Evolutionary conservation across 2,888 invertebrate genomes (phyloP).

Genomic region (Sericinus montela): DNA sequence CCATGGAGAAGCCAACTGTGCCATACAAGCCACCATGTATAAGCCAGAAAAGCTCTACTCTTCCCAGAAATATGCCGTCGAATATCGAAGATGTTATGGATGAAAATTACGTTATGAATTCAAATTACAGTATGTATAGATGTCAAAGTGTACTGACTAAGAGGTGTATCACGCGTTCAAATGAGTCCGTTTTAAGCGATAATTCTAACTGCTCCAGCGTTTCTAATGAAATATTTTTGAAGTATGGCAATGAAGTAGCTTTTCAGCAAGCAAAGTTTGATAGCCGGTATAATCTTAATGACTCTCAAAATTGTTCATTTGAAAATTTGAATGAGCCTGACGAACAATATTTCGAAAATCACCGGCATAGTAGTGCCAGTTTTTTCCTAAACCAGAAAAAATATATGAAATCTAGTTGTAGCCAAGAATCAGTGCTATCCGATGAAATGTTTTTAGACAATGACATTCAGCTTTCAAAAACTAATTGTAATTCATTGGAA

Average conservation of each 20-base stretch:
- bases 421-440: constrained; percentile 88
- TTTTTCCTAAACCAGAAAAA: constrained; percentile 87
- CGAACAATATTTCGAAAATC: constrained; percentile 71
- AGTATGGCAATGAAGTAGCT: constrained; percentile 69
- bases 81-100: constrained; percentile 74
- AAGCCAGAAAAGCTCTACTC: constrained; percentile 67
- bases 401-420: constrained; percentile 81
- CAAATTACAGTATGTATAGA: constrained; percentile 48
- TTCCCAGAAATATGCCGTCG: constrained; percentile 75
- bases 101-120: constrained; percentile 50
- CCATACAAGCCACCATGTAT: constrained; percentile 60
- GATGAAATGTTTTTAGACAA: constrained; percentile 81
- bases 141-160: constrained; percentile 74
- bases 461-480: constrained; percentile 80
- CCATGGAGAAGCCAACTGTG: constrained; percentile 58
- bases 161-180: constrained; percentile 80
- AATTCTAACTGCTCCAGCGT: constrained; percentile 74
- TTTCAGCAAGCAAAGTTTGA: constrained; percentile 71
- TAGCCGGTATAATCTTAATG: constrained; percentile 68
- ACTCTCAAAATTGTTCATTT: constrained; percentile 68
- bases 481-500: constrained; percentile 88
- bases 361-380: constrained; percentile 86
- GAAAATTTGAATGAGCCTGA: constrained; percentile 66
- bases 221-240: constrained; percentile 74
- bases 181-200: constrained; percentile 73